Conservation (phyloP, 30 jellyfish, hydroid and myxozoan genomes). For the Haliclystus octoradiatus region DNA sequence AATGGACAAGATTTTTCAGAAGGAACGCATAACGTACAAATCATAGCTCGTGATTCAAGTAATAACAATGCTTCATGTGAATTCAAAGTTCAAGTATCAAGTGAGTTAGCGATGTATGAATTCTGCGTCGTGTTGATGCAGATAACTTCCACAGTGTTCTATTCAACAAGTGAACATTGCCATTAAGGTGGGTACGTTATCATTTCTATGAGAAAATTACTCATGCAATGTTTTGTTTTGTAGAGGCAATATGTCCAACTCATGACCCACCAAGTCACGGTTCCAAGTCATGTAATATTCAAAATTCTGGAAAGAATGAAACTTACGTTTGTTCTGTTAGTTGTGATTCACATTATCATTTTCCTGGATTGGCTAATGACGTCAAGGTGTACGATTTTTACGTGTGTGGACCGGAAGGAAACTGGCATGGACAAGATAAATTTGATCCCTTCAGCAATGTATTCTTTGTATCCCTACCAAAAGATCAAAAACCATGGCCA, state of each 20-base stretch:
- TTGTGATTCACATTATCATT: conserved; percentile 48
- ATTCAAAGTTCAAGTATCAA: too few species aligned
- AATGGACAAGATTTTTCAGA: conserved; percentile 47
- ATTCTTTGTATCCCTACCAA: conserved; percentile 34
- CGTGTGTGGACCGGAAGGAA: conserved; percentile 66
- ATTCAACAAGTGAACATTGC: too few species aligned
- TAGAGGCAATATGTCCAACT: conserved; percentile 52
- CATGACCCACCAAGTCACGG: conserved; percentile 77
- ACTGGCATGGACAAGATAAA: conserved; percentile 75
- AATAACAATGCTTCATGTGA: too few species aligned
- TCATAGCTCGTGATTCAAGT: conserved; percentile 41
- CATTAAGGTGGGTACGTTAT: too few species aligned
- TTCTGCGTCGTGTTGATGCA: too few species aligned
- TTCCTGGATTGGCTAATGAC: conserved; percentile 37
- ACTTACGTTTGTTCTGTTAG: too few species aligned
- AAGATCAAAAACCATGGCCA: conserved; percentile 73
- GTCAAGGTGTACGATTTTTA: conserved; percentile 47
- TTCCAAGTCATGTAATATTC: too few species aligned
- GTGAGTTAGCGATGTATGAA: too few species aligned
- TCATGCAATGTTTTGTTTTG: not conserved
- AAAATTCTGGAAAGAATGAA: too few species aligned
- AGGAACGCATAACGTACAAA: conserved; percentile 37
- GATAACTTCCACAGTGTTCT: too few species aligned
- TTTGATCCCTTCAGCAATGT: conserved; percentile 14
- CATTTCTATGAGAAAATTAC: not conserved